Evolutionary conservation across 2,888 invertebrate species (phyloP).

Genomic region (Drosophila basisetae): DNA sequence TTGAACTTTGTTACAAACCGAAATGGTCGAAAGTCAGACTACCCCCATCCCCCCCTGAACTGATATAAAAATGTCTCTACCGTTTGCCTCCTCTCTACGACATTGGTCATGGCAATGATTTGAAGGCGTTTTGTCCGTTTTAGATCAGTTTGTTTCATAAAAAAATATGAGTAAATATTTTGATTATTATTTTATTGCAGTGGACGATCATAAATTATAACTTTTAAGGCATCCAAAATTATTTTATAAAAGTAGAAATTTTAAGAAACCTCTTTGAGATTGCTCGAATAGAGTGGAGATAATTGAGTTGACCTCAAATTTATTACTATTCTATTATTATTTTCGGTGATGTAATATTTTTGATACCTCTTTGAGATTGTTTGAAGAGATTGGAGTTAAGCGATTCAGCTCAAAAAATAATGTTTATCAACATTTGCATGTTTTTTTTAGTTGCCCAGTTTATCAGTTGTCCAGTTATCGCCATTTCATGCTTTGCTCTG

Average conservation of each 20-base stretch:
- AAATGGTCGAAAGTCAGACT: conserved; percentile 29
- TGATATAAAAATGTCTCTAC: neutral
- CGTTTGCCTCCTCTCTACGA: neutral
- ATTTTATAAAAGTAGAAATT: neutral
- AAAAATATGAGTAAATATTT: neutral
- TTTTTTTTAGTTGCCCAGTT: conserved; percentile 28
- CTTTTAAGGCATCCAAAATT: neutral
- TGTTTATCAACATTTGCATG: conserved; percentile 53
- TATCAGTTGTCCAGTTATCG: conserved; percentile 53
- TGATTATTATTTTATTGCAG: conserved; percentile 1
- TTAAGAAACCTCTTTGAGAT: neutral
- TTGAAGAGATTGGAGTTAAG: neutral
- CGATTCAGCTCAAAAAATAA: neutral
- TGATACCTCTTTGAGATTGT: neutral
- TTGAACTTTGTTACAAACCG: conserved; percentile 52
- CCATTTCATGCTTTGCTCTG: conserved; percentile 59
- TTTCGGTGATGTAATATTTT: neutral
- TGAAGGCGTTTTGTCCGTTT: conserved; percentile 5
- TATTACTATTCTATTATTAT: neutral
- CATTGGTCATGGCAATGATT: conserved; percentile 5
- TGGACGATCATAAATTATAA: neutral
- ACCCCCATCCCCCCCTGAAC: neutral
- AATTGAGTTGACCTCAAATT: neutral
- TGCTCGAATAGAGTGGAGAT: neutral
- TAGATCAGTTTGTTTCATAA: conserved; percentile 5